Conservation (phyloP, 92 coral and sea anemone species). For the Ricordea florida region DNA sequence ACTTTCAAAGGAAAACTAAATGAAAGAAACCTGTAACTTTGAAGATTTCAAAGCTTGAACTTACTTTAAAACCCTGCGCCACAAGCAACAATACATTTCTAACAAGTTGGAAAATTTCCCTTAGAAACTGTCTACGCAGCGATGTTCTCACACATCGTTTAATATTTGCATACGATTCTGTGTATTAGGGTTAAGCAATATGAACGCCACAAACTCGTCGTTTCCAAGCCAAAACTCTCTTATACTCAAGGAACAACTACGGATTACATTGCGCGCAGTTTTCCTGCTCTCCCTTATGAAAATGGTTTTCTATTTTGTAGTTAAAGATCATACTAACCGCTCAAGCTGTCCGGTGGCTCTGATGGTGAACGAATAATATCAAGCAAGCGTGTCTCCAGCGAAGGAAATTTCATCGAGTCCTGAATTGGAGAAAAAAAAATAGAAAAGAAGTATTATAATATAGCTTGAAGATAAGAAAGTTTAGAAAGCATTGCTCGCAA, state of each 20-base stretch:
- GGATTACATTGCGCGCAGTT: too few species aligned
- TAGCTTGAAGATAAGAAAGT: background rate
- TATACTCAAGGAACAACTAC: too few species aligned
- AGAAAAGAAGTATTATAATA: constrained; percentile 31
- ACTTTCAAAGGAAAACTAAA: constrained; percentile 31
- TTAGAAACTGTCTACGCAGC: constrained; percentile 52
- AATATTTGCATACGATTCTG: constrained; percentile 22
- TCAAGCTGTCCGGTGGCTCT: constrained; percentile 92
- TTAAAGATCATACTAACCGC: constrained; percentile 77
- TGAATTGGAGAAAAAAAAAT: constrained; percentile 34
- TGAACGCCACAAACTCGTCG: too few species aligned
- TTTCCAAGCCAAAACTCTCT: too few species aligned
- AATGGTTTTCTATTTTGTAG: constrained; percentile 17
- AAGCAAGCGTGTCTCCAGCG: constrained; percentile 92
- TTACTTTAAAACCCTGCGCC: background rate
- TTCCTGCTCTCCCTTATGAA: background rate
- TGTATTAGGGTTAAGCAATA: background rate
- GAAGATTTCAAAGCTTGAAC: background rate
- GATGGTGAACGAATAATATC: constrained; percentile 97
- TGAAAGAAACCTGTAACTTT: constrained; percentile 1
- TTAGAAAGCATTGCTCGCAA: too few species aligned
- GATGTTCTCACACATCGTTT: background rate
- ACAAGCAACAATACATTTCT: constrained; percentile 40
- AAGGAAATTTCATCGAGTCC: constrained; percentile 94
- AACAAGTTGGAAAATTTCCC: constrained; percentile 46